Percentiles rank a stretch among this genome's conserved stretches.
Evolutionary conservation across 2,113 vertebrate species (phyloP).

Genomic region (Apistogramma diplotaenia): DNA sequence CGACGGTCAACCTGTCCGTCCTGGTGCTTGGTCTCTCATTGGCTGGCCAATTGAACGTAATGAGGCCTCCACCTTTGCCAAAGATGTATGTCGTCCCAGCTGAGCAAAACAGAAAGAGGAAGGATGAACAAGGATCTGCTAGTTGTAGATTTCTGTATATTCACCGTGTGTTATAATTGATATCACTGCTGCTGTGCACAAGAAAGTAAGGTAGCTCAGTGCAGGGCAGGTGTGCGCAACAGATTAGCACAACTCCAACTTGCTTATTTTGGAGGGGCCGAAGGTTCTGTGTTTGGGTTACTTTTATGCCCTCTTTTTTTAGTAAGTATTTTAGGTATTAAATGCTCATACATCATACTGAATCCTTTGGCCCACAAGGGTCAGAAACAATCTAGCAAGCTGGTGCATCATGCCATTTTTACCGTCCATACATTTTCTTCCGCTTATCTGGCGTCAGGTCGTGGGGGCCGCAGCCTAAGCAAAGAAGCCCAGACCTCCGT

Average conservation of each 20-base stretch:
- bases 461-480: too few relatives aligned
- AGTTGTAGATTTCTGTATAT: background rate
- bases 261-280: background rate
- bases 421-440: too few relatives aligned
- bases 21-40: slow-evolving; percentile 96
- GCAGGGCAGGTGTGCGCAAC: background rate
- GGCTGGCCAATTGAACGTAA: slow-evolving; percentile 92
- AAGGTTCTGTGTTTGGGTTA: background rate
- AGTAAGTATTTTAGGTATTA: background rate
- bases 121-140: background rate
- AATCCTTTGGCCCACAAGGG: too few relatives aligned
- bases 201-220: background rate
- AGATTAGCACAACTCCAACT: background rate
- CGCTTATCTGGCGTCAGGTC: too few relatives aligned
- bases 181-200: background rate
- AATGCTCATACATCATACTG: background rate
- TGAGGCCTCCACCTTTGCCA: slow-evolving; percentile 94
- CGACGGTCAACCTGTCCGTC: slow-evolving; percentile 89
- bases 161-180: background rate
- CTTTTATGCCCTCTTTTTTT: background rate
- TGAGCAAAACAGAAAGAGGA: slow-evolving; percentile 49
- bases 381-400: too few relatives aligned
- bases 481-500: too few relatives aligned
- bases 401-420: too few relatives aligned
- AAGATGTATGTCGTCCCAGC: slow-evolving; percentile 98